Base-by-base conservation (phyloP, 92 coral and sea anemone genomes). In the Montipora capitata region DNA sequence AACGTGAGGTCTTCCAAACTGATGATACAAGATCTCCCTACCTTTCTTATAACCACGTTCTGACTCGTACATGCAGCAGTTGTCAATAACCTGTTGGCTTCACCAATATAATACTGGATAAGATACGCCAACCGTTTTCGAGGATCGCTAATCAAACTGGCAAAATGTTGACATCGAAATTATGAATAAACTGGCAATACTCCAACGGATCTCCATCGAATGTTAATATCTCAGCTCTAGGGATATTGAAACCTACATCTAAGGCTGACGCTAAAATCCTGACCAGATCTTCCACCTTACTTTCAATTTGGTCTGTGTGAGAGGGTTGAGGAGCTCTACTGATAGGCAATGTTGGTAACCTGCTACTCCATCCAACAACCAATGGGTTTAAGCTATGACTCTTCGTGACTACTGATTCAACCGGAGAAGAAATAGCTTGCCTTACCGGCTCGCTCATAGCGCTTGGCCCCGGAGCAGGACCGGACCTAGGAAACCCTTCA, bases 31-130 rank as follows among this genome's bases (percentile, higher is more conserved):
- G 14, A 91, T 85, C 43, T 81, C 75, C 9, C 73, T 81, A 0
- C 90, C 93, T 62, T 86, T 78, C 10, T 7, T 2, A 70, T 94
- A 94, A 54, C 88, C 95, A 5, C 64, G 68, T 5, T 89, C 91
- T 4, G 85, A 66, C 1, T 64, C 81, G 2, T 73, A 58, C 40
- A 92, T 84, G 12, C 54, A 4, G 67, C 97, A 94, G 43, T 83
- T 91, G 7, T 81, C 80, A 54, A 91, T 94, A 0, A 89, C 93
- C 72, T 91, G 89, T 74, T 83, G 1, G 92, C 94, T 14, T 27
- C 67, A 0, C 93, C 93, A 9, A 73, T 68, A 40, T 91, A 84
- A 59, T 89, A 81, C 40, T 93, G 91, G 40, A 89, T 89, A 1
- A 93, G 73, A 68, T 89, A 89, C 6, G 93, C 75, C n/a, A 93